phyloP scores from a whole-genome alignment of 2,797 vertebrate species.

The Sebastes matsubarae region DNA sequence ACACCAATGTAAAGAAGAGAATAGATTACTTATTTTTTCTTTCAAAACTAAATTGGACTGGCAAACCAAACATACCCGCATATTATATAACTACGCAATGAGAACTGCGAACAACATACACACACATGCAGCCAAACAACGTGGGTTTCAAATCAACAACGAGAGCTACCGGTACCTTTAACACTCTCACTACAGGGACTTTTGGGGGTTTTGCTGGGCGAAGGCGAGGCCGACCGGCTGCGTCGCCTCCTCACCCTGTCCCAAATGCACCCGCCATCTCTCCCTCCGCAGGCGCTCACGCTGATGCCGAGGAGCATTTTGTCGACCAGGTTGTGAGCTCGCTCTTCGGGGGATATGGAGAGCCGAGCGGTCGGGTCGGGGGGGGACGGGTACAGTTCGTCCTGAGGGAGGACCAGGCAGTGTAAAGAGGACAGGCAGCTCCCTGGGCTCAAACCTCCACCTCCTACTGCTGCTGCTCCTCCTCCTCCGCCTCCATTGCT shows the following conservation, averaged over 20 bases:
- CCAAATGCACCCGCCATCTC: slow-evolving; percentile 48
- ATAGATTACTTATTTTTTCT: background rate
- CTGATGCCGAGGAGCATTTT: slow-evolving; percentile 77
- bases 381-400: slow-evolving; percentile 79
- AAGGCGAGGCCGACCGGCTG: slow-evolving; percentile 66
- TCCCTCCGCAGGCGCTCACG: slow-evolving; percentile 23
- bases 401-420: slow-evolving; percentile 86
- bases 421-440: slow-evolving; percentile 84
- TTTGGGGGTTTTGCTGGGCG: slow-evolving; percentile 48
- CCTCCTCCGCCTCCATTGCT: slow-evolving; percentile 29
- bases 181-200: slow-evolving; percentile 47
- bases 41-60: background rate
- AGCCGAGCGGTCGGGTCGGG: slow-evolving; percentile 58
- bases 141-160: background rate
- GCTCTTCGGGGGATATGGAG: slow-evolving; percentile 62
- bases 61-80: background rate
- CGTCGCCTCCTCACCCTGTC: slow-evolving; percentile 56
- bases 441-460: slow-evolving; percentile 52
- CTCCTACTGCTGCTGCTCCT: slow-evolving; percentile 23
- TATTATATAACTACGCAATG: background rate
- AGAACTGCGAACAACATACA: background rate
- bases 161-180: slow-evolving; percentile 50
- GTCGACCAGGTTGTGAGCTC: slow-evolving; percentile 71
- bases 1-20: background rate
- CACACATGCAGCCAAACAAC: background rate